Conservation (phyloP, 2,888 invertebrate species). For the Ormyrus pomaceus region DNA sequence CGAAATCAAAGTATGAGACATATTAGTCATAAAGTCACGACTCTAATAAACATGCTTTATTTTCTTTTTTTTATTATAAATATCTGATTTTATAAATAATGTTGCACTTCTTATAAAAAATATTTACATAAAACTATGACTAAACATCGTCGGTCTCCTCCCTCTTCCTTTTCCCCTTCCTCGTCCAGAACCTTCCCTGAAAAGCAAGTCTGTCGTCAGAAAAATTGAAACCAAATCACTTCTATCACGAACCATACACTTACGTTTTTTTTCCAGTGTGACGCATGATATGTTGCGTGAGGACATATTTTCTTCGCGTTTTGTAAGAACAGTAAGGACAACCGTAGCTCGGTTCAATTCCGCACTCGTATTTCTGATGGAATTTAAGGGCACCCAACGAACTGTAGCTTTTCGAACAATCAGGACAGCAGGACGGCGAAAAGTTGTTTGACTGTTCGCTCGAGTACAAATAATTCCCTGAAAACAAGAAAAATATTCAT, state of each 20-base stretch:
- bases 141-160: background rate
- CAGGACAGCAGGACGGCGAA: background rate
- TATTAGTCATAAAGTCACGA: background rate
- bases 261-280: conserved; percentile 53
- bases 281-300: conserved; percentile 65
- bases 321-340: conserved; percentile 67
- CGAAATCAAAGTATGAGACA: no score
- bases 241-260: background rate
- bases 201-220: background rate
- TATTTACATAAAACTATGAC: background rate
- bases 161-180: conserved; percentile 7
- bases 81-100: background rate
- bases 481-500: background rate
- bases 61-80: conserved; percentile 4
- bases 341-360: conserved; percentile 62
- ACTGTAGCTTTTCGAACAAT: conserved; percentile 63
- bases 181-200: conserved; percentile 9
- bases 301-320: conserved; percentile 65
- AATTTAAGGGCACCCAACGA: conserved; percentile 61
- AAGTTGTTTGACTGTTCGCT: no score
- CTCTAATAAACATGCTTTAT: background rate
- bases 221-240: background rate
- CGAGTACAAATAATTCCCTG: no score
- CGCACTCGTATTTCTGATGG: conserved; percentile 66
- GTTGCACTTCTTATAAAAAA: background rate